Conservation (phyloP, 2,113 vertebrate species). For the Clarias gariepinus region DNA sequence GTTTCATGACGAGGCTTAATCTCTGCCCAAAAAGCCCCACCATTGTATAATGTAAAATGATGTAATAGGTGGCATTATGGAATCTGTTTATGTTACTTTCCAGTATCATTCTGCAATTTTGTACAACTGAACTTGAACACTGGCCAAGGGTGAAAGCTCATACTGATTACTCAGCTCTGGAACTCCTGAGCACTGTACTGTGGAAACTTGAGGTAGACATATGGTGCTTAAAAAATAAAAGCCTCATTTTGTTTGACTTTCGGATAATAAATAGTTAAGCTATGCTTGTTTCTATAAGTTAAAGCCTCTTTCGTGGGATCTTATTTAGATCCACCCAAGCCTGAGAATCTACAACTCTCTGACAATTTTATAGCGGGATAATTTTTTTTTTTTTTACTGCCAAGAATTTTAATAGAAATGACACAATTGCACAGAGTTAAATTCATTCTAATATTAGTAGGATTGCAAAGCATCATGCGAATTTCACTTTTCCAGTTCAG, state of each 20-base stretch:
- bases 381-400: not conserved
- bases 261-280: slow-evolving; percentile 1
- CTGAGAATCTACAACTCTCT: not conserved
- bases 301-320: not conserved
- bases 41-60: slow-evolving; percentile 18
- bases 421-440: not conserved
- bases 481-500: not conserved
- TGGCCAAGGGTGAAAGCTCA: slow-evolving; percentile 9
- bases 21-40: not conserved
- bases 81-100: slow-evolving; percentile 17
- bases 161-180: not conserved
- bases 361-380: not conserved
- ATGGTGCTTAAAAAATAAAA: slow-evolving; percentile 9
- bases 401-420: not conserved
- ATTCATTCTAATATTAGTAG: not conserved
- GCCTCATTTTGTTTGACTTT: not conserved
- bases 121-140: slow-evolving; percentile 24
- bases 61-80: slow-evolving; percentile 24
- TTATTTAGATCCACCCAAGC: not conserved
- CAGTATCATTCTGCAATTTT: slow-evolving; percentile 28
- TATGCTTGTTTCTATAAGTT: not conserved
- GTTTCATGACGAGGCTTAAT: slow-evolving; percentile 3
- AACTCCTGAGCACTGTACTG: not conserved
- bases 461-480: not conserved
- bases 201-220: not conserved